Evolutionary conservation across 1,140 invertebrate species (phyloP).

Genomic region (Ditylenchus dipsaci): DNA sequence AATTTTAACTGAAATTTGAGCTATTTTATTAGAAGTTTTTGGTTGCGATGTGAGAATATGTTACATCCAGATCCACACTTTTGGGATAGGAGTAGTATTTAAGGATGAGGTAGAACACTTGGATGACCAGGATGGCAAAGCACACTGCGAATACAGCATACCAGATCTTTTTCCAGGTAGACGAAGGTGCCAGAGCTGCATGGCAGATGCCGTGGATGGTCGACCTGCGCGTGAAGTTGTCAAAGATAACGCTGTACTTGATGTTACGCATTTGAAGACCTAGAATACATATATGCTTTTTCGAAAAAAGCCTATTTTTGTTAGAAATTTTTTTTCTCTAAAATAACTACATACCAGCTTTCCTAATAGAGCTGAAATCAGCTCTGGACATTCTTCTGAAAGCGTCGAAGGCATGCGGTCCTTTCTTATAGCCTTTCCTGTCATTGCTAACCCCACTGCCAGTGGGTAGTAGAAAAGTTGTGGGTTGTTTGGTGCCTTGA

Average conservation of each 20-base stretch:
- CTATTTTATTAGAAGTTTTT: not conserved
- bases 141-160: constrained; percentile 47
- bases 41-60: constrained; percentile 25
- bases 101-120: constrained; percentile 48
- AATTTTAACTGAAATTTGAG: constrained; percentile 54
- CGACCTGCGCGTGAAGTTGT: constrained; percentile 45
- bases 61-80: constrained; percentile 56
- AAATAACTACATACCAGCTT: constrained; percentile 29
- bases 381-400: constrained; percentile 41
- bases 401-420: constrained; percentile 36
- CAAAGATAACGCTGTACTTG: constrained; percentile 20
- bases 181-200: constrained; percentile 44
- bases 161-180: constrained; percentile 42
- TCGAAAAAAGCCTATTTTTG: no score
- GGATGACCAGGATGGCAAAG: constrained; percentile 42
- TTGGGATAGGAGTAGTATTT: constrained; percentile 51
- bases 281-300: no score
- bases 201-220: constrained; percentile 56
- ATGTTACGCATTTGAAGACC: constrained; percentile 4
- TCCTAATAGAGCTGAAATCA: constrained; percentile 40
- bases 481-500: constrained; percentile 7
- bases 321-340: no score
- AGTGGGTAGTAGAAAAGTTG: not conserved
- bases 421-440: constrained; percentile 3
- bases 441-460: not conserved